A percentile compares a stretch with the other conserved stretches of the same genome.
These are phyloP conservation scores for Eretmochelys imbricata DNA, from an alignment of 2,113 vertebrate genomes.

Conservation along the genomic window DNA sequence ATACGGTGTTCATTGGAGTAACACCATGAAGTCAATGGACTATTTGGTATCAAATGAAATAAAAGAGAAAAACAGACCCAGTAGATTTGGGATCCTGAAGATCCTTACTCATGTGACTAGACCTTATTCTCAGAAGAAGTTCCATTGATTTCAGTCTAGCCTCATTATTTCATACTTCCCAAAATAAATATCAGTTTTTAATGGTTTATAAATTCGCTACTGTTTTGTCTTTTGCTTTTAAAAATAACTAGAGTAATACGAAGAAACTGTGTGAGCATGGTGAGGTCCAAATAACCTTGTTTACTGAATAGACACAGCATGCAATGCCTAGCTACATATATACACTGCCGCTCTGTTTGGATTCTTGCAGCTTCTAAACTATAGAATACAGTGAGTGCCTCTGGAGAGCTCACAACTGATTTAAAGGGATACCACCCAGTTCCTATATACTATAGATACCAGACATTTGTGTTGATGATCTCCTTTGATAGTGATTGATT, in stretches of 20 bases:
- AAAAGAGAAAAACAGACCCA: neutral
- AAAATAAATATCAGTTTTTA: neutral
- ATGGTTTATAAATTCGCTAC: rapidly evolving
- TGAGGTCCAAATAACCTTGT: neutral
- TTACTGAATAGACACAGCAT: neutral
- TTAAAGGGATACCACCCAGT: neutral
- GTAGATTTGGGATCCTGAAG: neutral
- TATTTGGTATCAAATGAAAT: neutral
- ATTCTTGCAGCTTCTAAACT: neutral
- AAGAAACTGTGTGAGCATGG: neutral
- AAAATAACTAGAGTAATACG: neutral
- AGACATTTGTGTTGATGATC: neutral
- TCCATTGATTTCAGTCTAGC: neutral
- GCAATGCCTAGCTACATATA: neutral
- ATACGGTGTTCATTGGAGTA: neutral
- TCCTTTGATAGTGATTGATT: neutral
- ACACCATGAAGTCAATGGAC: neutral
- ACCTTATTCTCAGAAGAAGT: neutral
- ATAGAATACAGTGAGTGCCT: neutral
- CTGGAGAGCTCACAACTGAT: neutral
- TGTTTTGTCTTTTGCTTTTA: neutral
- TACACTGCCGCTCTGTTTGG: neutral
- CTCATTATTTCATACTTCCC: neutral
- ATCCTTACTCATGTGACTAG: neutral
- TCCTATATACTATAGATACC: neutral